Base-by-base conservation (phyloP, 2,797 vertebrate species). In the Cirrhinus molitorella region DNA sequence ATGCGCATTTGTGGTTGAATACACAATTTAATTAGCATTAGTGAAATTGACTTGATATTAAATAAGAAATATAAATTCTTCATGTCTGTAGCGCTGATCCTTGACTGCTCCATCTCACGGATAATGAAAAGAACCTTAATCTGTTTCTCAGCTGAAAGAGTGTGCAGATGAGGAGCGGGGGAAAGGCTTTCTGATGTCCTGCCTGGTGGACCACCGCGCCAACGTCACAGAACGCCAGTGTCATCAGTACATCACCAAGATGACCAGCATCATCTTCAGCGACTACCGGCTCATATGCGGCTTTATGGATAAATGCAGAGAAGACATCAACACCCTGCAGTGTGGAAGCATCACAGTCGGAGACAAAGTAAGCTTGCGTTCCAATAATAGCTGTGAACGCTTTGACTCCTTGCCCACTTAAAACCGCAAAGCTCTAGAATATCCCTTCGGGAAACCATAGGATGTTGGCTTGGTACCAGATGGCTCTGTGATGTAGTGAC, bases 141-240 rank as follows among this genome's bases (percentile, higher is more conserved):
- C 4, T 78, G 57, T 81, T 68, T 11, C 0, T 86, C 92, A 99
- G 98, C 94, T 98, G 87, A 99, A 97, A 89, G 98, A 99, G 89
- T 99, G 98, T 89, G 96, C 96, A 0, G 96, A 97, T 86, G 97
- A 97, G 88, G 95, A 96, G 25, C 90, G 96, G 47, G 97, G 97
- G 70, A 96, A 96, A 88, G 97, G 98, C 51, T 99, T 96, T 88
- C 90, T 99, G 89, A 95, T 99, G 88, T 99, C 98, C 4, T 99
- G 97, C 89, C 90, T 99, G 92, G 97, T 99, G 89, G 98, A 99
- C 90, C 97, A 99, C 91, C 95, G 97, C 49, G 93, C 94, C 72
- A 99, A 99, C 92, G 96, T 99, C 92, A 97, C 96, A 0, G 97
- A 99, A 76, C 97, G 97, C 91, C 97, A 99, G 90, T 99, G 98